phyloP scores from a whole-genome alignment of 1,140 invertebrate species.

The Colletes latitarsis region DNA sequence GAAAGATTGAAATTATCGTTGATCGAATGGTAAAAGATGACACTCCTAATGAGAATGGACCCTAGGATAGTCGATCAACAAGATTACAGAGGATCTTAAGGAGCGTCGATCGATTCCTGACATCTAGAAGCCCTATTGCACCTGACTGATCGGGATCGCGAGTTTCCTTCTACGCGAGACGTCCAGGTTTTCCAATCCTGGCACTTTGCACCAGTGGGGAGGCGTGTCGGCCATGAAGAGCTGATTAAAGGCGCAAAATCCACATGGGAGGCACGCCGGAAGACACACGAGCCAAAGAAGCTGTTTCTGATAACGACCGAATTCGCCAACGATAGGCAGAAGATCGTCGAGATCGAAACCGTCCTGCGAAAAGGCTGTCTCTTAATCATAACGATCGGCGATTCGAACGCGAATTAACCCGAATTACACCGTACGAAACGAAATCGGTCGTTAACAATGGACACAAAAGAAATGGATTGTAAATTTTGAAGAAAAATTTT shows the following conservation, averaged over 20 bases:
- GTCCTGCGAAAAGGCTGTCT: conserved; percentile 74
- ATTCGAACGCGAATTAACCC: not conserved
- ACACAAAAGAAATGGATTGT: not conserved
- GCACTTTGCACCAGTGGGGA: conserved; percentile 90
- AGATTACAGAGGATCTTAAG: not conserved
- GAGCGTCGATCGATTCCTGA: not conserved
- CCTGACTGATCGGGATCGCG: conserved; percentile 83
- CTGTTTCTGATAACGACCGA: conserved; percentile 92
- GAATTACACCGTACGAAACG: too few species aligned
- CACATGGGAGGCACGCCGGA: conserved; percentile 93
- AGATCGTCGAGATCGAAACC: conserved; percentile 91
- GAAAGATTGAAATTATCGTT: too few species aligned
- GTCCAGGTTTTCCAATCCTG: conserved; percentile 82
- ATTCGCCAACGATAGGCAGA: conserved; percentile 92
- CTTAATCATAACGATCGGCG: not conserved
- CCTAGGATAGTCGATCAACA: not conserved
- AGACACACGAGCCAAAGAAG: conserved; percentile 93
- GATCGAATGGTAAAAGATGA: too few species aligned
- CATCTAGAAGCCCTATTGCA: conserved; percentile 47
- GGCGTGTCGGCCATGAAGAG: conserved; percentile 92
- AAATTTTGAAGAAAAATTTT: too few species aligned
- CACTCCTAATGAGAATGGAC: not conserved
- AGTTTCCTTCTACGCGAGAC: conserved; percentile 84
- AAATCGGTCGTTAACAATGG: not conserved
- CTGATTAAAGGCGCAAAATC: conserved; percentile 95